These are phyloP conservation scores for Shinisaurus crocodilurus DNA, from an alignment of 2,113 vertebrate species.

Conservation along the genomic window DNA sequence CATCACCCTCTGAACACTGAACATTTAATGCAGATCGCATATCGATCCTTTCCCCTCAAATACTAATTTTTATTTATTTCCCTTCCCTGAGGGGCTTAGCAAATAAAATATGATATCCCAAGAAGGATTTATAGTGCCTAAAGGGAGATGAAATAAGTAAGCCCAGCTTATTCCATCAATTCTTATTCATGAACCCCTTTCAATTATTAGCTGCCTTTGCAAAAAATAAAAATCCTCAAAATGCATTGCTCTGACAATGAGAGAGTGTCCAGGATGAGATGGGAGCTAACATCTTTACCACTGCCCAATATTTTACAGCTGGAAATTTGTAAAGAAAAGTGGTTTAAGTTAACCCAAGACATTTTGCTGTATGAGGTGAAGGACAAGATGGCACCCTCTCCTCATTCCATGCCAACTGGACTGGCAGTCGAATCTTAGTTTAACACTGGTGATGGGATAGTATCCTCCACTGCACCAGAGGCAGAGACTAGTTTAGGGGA, in stretches of 20 bases:
- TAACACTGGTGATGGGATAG: too few species aligned
- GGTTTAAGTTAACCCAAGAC: neutral
- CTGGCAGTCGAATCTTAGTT: too few species aligned
- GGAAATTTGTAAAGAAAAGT: conserved; percentile 33
- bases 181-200: conserved; percentile 63
- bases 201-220: conserved; percentile 49
- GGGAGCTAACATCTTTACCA: neutral
- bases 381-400: too few species aligned
- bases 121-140: conserved; percentile 55
- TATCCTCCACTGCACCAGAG: too few species aligned
- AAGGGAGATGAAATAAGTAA: conserved; percentile 60
- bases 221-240: conserved; percentile 5
- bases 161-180: conserved; percentile 43
- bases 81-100: conserved; percentile 22
- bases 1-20: conserved; percentile 51
- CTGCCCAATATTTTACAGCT: neutral
- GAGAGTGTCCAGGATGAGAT: neutral
- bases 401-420: too few species aligned
- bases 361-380: too few species aligned
- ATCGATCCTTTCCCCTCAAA: conserved; percentile 54
- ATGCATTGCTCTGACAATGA: conserved; percentile 25
- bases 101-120: conserved; percentile 59
- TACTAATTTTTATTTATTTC: conserved; percentile 71
- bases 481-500: too few species aligned
- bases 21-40: conserved; percentile 53